phyloP scores from a whole-genome alignment of 92 coral and sea anemone species.

The Hydrozoanthus gracilis region DNA sequence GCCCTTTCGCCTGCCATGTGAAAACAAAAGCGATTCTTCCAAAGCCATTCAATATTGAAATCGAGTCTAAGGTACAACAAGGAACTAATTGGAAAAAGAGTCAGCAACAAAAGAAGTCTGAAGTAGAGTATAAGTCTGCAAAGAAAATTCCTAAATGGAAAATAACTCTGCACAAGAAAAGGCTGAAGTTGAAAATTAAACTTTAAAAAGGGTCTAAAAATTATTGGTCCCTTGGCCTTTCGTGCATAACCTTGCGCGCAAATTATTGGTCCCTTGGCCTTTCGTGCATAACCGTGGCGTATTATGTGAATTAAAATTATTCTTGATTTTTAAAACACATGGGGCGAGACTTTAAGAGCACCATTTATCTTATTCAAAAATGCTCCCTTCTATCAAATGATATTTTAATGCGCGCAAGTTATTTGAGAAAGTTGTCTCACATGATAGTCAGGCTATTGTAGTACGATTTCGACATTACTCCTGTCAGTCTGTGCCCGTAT shows the following conservation, averaged over 20 bases:
- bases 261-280: too few relatives aligned
- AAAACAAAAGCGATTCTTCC: not conserved
- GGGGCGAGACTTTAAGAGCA: too few relatives aligned
- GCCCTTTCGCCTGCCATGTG: not conserved
- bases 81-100: not conserved
- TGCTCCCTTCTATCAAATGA: too few relatives aligned
- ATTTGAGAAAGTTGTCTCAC: not conserved
- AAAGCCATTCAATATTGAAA: not conserved
- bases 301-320: too few relatives aligned
- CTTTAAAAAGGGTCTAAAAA: not conserved
- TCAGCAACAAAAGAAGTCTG: not conserved
- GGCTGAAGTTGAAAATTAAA: not conserved
- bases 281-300: not conserved
- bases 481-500: too few relatives aligned
- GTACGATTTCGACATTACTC: too few relatives aligned
- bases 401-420: not conserved
- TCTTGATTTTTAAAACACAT: too few relatives aligned
- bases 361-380: too few relatives aligned
- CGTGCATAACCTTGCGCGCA: not conserved
- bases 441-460: not conserved
- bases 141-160: not conserved
- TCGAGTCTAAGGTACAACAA: not conserved
- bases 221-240: too few relatives aligned
- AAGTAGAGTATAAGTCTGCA: not conserved
- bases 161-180: not conserved